Base-by-base conservation (phyloP, 2,113 vertebrate species). In the Hyaena hyaena region DNA sequence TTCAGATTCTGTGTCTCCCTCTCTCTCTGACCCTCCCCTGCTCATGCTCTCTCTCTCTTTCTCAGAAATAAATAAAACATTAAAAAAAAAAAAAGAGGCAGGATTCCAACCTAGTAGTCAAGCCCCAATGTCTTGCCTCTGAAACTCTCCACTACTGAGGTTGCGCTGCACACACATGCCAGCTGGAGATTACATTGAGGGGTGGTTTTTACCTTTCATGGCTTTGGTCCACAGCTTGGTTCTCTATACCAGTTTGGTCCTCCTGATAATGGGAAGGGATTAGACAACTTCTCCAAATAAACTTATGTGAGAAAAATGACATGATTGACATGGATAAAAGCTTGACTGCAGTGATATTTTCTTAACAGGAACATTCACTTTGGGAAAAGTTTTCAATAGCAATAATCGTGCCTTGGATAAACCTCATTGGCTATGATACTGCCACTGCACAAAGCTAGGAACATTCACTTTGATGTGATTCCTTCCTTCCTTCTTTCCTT, bases 91-190 rank as follows among this genome's bases (percentile, higher is more conserved):
- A 39, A 39, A 69, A n/a, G 17, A 39, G 82, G 33, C 43, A 81
- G 19, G 9, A 45, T 45, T 87, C 35, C 7, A 53, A 63, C 6
- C 19, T 4, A 71, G 33, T 4, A 39, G 39, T 50, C 23, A 26
- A 73, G 16, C 2, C 5, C 76, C 8, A 21, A n/a, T 5, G 33
- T 5, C 12, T 48, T 66, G 82, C 43, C 55, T 65, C 58, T 43
- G n/a, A 89, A 66, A 55, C 17, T 43, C n/a, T 66, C n/a, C 19
- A 24, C 14, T 33, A 7, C 55, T n/a, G 68, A 76, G n/a, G 14
- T 35, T 10, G 74, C 2, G 4, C 9, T n/a, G 5, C 16, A 55
- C 10, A 4, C 19, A 4, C 0, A 28, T 5, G 14, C 2, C 53
- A 74, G 19, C 7, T 63, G 24, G 5, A 93, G 15, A 19, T 39